phyloP scores from a whole-genome alignment of 2,113 vertebrate species.

The Gyps fulvus region DNA sequence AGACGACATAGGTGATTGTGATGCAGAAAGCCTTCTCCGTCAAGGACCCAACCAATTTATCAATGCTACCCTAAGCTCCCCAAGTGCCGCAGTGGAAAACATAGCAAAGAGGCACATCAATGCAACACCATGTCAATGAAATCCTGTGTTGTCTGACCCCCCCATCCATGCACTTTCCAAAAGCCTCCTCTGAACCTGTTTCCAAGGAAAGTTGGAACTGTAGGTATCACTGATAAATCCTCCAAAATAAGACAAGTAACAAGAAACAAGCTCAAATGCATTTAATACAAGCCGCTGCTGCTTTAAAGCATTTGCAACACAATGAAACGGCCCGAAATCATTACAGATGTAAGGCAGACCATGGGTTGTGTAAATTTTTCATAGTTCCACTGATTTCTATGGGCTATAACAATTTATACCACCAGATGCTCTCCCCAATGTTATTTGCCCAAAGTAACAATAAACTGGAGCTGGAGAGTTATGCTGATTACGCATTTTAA shows the following conservation, averaged over 20 bases:
- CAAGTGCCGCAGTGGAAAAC: rapidly evolving
- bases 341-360: neutral
- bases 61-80: neutral
- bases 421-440: neutral
- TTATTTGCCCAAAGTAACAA: neutral
- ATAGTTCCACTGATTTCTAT: neutral
- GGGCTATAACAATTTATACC: neutral
- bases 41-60: neutral
- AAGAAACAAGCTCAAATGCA: neutral
- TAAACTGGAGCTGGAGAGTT: neutral
- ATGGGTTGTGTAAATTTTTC: neutral
- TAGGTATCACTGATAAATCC: rapidly evolving
- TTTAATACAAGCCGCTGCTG: neutral
- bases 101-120: rapidly evolving
- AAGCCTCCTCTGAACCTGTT: neutral
- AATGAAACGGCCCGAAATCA: rapidly evolving
- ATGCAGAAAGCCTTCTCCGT: neutral
- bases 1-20: rapidly evolving
- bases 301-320: rapidly evolving
- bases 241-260: neutral
- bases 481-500: rapidly evolving
- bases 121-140: rapidly evolving
- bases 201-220: neutral
- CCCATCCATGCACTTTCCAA: rapidly evolving
- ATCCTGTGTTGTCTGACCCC: rapidly evolving